Percentiles rank a stretch among this genome's conserved stretches.
These are phyloP conservation scores for Caenorhabditis briggsae DNA, from an alignment of 1,140 invertebrate species.

Conservation along the genomic window DNA sequence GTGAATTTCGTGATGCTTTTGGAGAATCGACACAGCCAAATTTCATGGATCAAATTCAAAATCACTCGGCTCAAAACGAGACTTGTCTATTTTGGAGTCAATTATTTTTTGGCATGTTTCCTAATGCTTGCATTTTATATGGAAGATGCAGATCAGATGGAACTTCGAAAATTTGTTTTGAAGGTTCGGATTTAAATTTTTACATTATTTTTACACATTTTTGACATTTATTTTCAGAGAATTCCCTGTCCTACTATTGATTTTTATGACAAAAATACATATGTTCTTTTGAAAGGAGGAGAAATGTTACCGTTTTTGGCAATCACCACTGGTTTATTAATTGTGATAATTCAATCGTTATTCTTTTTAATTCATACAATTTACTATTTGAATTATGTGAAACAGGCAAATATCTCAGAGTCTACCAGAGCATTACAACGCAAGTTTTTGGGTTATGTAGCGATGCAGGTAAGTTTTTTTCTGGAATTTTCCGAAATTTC, in stretches of 20 bases:
- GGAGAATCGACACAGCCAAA: conserved; percentile 7
- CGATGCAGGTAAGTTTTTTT: conserved; percentile 4
- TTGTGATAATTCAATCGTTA: not conserved
- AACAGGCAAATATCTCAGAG: not conserved
- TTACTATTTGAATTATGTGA: not conserved
- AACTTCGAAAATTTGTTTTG: not conserved
- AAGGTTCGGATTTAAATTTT: not conserved
- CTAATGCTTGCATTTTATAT: not conserved
- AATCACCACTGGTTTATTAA: not conserved
- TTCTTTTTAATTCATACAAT: conserved; percentile 1
- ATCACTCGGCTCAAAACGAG: not conserved
- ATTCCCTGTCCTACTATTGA: conserved; percentile 4
- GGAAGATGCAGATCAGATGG: conserved; percentile 5
- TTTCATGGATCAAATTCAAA: not conserved
- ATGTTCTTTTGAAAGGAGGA: conserved; percentile 13
- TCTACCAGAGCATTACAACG: not conserved
- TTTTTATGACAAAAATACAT: not conserved
- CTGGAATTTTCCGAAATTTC: not conserved
- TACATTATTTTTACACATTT: not conserved
- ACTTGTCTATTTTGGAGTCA: not conserved
- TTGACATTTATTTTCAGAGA: not conserved
- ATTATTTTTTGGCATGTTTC: conserved; percentile 8
- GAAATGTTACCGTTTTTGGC: conserved; percentile 9
- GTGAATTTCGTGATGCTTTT: conserved; percentile 2
- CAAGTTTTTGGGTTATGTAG: conserved; percentile 11